Conservation (phyloP, 2,888 invertebrate genomes). For the Idaea aversata region DNA sequence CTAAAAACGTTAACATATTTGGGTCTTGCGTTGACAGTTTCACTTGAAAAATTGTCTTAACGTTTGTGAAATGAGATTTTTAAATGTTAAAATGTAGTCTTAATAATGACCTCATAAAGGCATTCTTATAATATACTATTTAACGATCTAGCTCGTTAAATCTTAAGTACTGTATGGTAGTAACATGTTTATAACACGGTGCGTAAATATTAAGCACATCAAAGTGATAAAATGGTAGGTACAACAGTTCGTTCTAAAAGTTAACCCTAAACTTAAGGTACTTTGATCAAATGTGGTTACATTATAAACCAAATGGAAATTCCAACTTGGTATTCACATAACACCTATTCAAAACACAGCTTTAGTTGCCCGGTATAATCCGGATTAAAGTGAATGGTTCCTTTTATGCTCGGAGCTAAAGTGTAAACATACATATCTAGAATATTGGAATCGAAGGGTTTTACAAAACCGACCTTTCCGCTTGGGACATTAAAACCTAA, state of each 20-base stretch:
- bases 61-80: slow-evolving; percentile 20
- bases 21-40: slow-evolving; percentile 28
- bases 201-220: neutral
- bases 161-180: neutral
- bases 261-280: slow-evolving; percentile 1
- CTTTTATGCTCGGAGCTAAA: neutral
- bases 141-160: neutral
- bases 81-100: neutral
- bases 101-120: neutral
- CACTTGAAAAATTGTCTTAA: slow-evolving; percentile 36
- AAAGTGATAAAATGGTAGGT: neutral
- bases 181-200: no score
- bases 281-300: slow-evolving; percentile 4
- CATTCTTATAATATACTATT: neutral
- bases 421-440: neutral
- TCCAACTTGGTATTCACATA: neutral
- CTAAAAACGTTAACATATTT: slow-evolving; percentile 23
- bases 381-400: neutral
- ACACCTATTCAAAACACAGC: slow-evolving; percentile 1
- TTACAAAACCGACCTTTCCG: neutral
- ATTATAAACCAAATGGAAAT: neutral
- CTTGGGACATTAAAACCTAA: neutral
- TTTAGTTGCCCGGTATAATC: neutral
- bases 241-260: neutral
- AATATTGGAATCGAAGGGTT: neutral